Base-by-base conservation (phyloP, 2,797 vertebrate species). In the Decapterus maruadsi region DNA sequence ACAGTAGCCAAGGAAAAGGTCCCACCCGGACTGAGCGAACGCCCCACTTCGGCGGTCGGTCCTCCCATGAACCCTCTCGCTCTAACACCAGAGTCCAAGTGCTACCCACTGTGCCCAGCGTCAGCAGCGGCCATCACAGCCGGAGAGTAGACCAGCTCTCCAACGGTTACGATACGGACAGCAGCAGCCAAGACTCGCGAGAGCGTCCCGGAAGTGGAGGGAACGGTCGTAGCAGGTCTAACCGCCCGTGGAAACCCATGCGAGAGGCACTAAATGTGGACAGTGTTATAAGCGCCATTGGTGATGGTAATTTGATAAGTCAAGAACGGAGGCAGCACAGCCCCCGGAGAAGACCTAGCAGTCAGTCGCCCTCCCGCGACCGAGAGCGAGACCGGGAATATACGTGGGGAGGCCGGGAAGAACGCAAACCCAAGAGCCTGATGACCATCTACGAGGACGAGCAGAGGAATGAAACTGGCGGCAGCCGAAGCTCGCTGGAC, bases 391-490 rank as follows among this genome's bases (percentile, higher is more conserved):
- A 88, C n/a, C 54, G 84, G 81, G 91, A 95, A 43, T 89, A 69
- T 54, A 80, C 54, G 0, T 90, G 90, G 92, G 86, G 79, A 58
- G 85, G 91, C 0, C 93, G 93, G 56, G 97, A 97, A 42, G 96
- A 93, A n/a, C 91, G 90, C 40, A 95, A 96, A 83, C 96, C 95
- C 17, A 97, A 97, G 89, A 94, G 94, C 67, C 93, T 99, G 54
- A 96, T 97, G 97, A 99, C 98, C 46, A 99, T 99, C 66, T 99
- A 98, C 6, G 98, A 99, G 92, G 97, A 99, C 8, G 98, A 98
- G 90, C 93, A 93, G 46, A 96, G 94, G 87, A 96, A 95, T 1
- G 97, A 97, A 68, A 93, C 83, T 0, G 88, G 95, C 19, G 92
- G 96, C 77, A 97, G 96, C 88, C 93, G 94, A 57, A 97, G 94